phyloP scores from a whole-genome alignment of 2,113 vertebrate genomes.

The Coptodon bakossiorum region DNA sequence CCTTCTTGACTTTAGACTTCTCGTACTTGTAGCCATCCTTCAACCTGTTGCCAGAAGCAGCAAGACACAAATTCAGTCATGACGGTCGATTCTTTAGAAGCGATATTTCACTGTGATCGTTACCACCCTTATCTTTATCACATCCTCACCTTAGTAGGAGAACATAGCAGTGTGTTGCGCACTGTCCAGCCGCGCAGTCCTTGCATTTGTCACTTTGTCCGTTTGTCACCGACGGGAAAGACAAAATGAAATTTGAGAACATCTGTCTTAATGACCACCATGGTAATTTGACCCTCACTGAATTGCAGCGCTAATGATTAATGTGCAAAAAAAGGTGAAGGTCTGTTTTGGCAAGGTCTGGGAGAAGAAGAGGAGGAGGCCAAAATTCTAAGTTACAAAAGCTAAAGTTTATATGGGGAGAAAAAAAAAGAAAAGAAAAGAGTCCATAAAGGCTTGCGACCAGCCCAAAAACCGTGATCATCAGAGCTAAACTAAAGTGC shows the following conservation, averaged over 20 bases:
- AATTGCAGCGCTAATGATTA: background rate
- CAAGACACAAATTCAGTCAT: constrained; percentile 36
- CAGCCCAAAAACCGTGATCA: background rate
- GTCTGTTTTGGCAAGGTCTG: background rate
- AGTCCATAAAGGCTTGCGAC: background rate
- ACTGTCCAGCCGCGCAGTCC: constrained; percentile 70
- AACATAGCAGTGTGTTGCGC: constrained; percentile 72
- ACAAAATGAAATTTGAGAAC: constrained; percentile 66
- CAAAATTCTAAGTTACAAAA: background rate
- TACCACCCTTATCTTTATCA: constrained; percentile 60
- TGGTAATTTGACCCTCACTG: background rate
- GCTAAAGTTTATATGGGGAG: background rate
- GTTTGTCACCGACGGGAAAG: constrained; percentile 58
- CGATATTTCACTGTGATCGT: constrained; percentile 72
- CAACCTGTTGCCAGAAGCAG: constrained; percentile 70
- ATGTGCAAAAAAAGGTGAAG: background rate
- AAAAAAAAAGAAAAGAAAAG: background rate
- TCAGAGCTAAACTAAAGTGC: background rate
- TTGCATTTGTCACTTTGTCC: constrained; percentile 68
- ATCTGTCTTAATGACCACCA: constrained; percentile 54
- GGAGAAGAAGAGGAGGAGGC: constrained; percentile 32
- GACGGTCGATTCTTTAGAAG: background rate
- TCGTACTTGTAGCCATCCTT: constrained; percentile 82
- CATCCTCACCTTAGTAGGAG: constrained; percentile 70
- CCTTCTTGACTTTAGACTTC: constrained; percentile 91